Percentiles rank a stretch among this genome's conserved stretches.
These are phyloP conservation scores for Oscarella lobularis DNA, from an alignment of 37 sponge, comb jelly and placozoan genomes.

Conservation along the genomic window DNA sequence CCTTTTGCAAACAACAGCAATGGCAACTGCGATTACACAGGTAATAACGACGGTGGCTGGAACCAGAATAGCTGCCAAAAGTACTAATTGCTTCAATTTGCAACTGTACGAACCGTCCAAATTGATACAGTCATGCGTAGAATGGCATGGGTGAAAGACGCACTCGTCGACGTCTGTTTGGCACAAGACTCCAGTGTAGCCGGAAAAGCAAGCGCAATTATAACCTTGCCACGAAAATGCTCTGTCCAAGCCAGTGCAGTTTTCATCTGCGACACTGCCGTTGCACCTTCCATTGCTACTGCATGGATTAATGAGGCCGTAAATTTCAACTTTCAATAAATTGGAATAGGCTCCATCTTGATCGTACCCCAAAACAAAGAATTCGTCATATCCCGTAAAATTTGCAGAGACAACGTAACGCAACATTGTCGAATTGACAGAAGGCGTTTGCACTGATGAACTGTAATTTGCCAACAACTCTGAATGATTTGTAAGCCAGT, in stretches of 20 bases:
- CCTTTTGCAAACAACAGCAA: too few species aligned
- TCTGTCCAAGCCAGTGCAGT: background rate
- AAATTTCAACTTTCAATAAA: background rate
- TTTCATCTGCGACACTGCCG: background rate
- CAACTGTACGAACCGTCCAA: too few species aligned
- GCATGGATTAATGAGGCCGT: background rate
- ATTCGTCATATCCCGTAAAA: background rate
- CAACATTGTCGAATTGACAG: background rate
- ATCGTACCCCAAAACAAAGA: background rate
- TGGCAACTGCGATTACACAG: too few species aligned
- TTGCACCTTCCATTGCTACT: background rate
- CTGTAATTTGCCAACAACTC: too few species aligned
- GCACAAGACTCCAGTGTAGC: background rate
- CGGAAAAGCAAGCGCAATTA: background rate
- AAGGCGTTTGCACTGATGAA: background rate
- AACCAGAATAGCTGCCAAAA: too few species aligned
- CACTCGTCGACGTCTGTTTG: background rate
- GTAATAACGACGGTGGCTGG: too few species aligned
- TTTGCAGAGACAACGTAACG: background rate
- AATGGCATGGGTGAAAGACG: background rate
- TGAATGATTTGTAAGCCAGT: too few species aligned
- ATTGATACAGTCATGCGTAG: background rate
- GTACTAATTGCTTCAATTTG: too few species aligned
- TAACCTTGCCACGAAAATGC: background rate
- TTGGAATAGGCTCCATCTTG: background rate